Conservation (phyloP, 2,113 vertebrate species). For the Lepus europaeus region DNA sequence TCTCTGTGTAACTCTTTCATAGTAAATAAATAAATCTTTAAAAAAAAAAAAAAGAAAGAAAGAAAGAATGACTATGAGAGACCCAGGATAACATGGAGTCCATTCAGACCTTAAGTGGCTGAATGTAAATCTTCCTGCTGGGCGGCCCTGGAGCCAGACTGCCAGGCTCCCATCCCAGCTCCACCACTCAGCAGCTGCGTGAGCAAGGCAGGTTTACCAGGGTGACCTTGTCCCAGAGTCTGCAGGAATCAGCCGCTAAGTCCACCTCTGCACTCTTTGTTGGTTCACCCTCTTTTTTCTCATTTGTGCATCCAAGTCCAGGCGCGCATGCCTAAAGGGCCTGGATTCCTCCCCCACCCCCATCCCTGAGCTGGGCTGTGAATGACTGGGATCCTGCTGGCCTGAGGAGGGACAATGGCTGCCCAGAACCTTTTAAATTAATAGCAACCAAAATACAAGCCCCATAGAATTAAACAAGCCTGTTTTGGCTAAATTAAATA, state of each 20-base stretch:
- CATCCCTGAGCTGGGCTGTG: not conserved
- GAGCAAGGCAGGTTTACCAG: not conserved
- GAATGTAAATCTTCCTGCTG: not conserved
- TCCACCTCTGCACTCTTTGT: not conserved
- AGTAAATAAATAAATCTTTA: too few species aligned
- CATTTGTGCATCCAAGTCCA: not conserved
- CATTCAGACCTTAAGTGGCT: not conserved
- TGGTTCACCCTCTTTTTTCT: not conserved
- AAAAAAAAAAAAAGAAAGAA: too few species aligned
- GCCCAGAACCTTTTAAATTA: not conserved
- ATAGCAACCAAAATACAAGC: not conserved
- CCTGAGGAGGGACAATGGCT: too few species aligned
- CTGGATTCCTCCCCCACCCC: not conserved
- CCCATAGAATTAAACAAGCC: not conserved
- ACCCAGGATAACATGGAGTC: not conserved
- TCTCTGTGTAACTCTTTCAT: too few species aligned
- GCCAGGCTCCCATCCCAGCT: not conserved
- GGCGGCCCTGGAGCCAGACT: not conserved
- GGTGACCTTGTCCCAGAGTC: not conserved
- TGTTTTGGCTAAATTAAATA: not conserved
- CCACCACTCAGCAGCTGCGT: not conserved
- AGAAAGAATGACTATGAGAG: not conserved
- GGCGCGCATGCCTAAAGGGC: not conserved
- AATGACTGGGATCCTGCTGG: not conserved
- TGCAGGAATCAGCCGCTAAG: not conserved